Evolutionary conservation across 2,888 invertebrate species (phyloP), one percentile per base, ranked within the genome.

Genomic region (Odontocolon sp.): DNA sequence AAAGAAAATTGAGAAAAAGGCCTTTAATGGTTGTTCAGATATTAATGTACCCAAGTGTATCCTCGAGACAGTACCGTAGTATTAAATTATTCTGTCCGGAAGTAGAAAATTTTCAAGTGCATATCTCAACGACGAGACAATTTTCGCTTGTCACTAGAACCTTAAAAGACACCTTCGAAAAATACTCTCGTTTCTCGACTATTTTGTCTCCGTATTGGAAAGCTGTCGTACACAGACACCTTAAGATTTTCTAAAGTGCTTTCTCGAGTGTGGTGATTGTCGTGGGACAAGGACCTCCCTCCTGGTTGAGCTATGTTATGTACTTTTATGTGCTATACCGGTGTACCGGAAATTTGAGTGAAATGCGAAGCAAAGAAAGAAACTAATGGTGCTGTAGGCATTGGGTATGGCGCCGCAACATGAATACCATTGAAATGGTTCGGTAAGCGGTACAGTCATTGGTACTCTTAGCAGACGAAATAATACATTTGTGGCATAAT

Each of bases 181-280:
- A 74, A 56, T 50, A 47, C 47, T 23, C 56, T 57, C 23, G 18
- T 11, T 45, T 33, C 47, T 57, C 16, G 36, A n/a, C 23, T 31
- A 42, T 57, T 59, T 75, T 64, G 8, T 45, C n/a, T 68, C 9
- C 3, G 3, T 14, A 64, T 64, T 50, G 63, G 57, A 64, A 64
- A 69, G 68, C 33, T 47, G 74, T 26, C 26, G 47, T 31, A 26
- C 33, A 56, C 54, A 11, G 52, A 33, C 16, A 23, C 28, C 47
- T 42, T 33, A 57, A 69, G 69, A 69, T 69, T 69, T 75, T 50
- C 68, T 50, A 64, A 52, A 75, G 75, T 75, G 69, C 69, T 75
- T 75, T 69, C 45, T 59, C 42, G 52, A 69, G 69, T 69, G 57
- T 31, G 57, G 64, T 40, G 69, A 69, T 75, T 64, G 75, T 69